These are phyloP conservation scores for Eurytoma californica DNA, from an alignment of 2,888 invertebrate species.

Conservation along the genomic window DNA sequence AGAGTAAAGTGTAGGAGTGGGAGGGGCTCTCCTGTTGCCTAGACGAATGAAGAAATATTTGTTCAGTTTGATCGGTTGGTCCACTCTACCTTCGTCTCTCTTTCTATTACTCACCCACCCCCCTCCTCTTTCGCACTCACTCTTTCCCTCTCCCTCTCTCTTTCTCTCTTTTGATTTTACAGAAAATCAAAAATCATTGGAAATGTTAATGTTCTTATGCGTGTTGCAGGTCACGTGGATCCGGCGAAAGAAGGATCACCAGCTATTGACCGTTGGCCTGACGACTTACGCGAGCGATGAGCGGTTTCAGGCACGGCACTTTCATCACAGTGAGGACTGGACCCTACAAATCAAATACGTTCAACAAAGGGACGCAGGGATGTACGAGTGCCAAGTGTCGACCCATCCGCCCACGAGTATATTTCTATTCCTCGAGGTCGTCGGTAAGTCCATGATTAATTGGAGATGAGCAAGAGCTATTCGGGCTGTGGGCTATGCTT, in stretches of 20 bases:
- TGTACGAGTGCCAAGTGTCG: constrained; percentile 94
- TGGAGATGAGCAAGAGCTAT: not conserved
- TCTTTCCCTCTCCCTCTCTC: too few relatives aligned
- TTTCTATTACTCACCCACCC: too few relatives aligned
- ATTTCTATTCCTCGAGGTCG: constrained; percentile 89
- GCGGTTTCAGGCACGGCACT: constrained; percentile 89
- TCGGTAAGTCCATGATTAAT: constrained; percentile 81
- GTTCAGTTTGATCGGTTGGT: constrained; percentile 24
- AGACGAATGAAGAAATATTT: constrained; percentile 40
- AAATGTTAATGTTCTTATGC: too few relatives aligned
- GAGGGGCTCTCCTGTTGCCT: not conserved
- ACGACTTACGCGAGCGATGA: constrained; percentile 93
- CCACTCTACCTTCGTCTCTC: not conserved
- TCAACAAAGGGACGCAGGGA: constrained; percentile 88
- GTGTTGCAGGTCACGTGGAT: constrained; percentile 87
- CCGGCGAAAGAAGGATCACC: constrained; percentile 85
- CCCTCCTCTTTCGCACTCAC: not conserved
- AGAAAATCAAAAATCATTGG: not conserved
- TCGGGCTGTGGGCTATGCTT: not conserved
- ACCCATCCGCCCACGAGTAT: constrained; percentile 94
- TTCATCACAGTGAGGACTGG: constrained; percentile 95
- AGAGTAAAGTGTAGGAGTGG: not conserved
- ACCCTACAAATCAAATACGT: constrained; percentile 93
- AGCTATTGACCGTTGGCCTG: constrained; percentile 89
- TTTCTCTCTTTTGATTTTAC: too few relatives aligned